Base-by-base conservation (phyloP, 2,888 invertebrate genomes). In the Lagria hirta region DNA sequence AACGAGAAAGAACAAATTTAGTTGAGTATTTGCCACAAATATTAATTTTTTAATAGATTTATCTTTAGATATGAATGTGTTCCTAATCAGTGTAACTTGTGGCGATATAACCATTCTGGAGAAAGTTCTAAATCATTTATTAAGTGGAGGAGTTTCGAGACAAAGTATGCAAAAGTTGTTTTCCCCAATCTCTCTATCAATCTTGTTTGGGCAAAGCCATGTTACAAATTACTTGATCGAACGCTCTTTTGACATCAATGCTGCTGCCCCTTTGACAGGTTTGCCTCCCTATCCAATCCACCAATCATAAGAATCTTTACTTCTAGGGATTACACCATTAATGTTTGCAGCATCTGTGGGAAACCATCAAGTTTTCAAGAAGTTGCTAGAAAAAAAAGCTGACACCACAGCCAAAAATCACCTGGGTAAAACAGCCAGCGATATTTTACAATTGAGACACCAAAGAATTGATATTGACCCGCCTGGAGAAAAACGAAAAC, bases 261-360 rank as follows among this genome's bases (percentile, higher is more conserved):
- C 51, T 11, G 23, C 48, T 3, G 59, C 62, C 3, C 51, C 49
- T 4, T 10, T 49, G 5, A 65, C 65, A 54, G 63, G 70, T 68
- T 56, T 50, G 28, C 33, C 12, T n/a, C n/a, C n/a, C 6, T 2
- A 11, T 13, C 15, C 10, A 22, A 22, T 15, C n/a, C 4, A 8
- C n/a, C n/a, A 26, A 16, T 24, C 18, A 22, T 21, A 12, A n/a
- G 6, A 7, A 12, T 11, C 29, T 27, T 17, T 44, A 34, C 36
- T 61, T 61, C 32, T 48, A 69, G 69, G 56, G 23, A 47, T 68
- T 12, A 65, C 67, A 3, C 67, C 69, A 2, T 37, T 66, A n/a
- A 69, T 68, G 65, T 68, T 67, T 43, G 67, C 68, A 6, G 58
- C 60, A 15, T 62, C 64, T 11, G 54, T 63, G 47, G 57, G 63